Evolutionary conservation across 2,888 invertebrate genomes (phyloP).

Genomic region (Lepas anatifera): DNA sequence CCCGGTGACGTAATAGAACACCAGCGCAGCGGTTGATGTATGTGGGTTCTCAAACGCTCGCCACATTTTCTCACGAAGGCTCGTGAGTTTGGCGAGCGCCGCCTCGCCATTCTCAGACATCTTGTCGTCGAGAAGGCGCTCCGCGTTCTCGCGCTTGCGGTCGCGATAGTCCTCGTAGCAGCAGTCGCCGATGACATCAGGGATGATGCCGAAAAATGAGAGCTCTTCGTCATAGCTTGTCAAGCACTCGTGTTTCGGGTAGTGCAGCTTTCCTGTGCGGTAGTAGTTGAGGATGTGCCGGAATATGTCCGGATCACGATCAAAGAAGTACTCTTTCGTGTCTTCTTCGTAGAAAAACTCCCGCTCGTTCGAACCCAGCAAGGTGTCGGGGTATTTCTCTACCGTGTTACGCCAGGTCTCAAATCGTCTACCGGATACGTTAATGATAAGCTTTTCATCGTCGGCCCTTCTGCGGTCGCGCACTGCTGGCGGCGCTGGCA

Average conservation of each 20-base stretch:
- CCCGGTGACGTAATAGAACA: slow-evolving; percentile 99
- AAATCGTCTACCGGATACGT: slow-evolving; percentile 62
- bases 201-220: slow-evolving; percentile 96
- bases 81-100: slow-evolving; percentile 50
- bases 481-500: slow-evolving; percentile 90
- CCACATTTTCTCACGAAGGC: slow-evolving; percentile 95
- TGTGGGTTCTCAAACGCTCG: slow-evolving; percentile 99
- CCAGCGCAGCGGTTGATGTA: slow-evolving; percentile 95
- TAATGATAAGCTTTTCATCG: slow-evolving; percentile 95
- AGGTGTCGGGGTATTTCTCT: slow-evolving; percentile 97
- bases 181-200: slow-evolving; percentile 95
- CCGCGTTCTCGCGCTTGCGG: slow-evolving; percentile 95
- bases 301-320: slow-evolving; percentile 97
- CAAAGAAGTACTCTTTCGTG: slow-evolving; percentile 96
- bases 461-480: slow-evolving; percentile 81
- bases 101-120: slow-evolving; percentile 82
- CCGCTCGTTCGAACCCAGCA: slow-evolving; percentile 89
- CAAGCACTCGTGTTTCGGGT: slow-evolving; percentile 97
- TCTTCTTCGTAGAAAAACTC: slow-evolving; percentile 99
- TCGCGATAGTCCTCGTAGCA: slow-evolving; percentile 99
- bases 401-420: slow-evolving; percentile 99
- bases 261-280: slow-evolving; percentile 96
- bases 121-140: slow-evolving; percentile 94
- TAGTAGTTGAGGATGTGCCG: slow-evolving; percentile 98
- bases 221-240: slow-evolving; percentile 98